A percentile compares a stretch with the other conserved stretches of the same genome.
Conservation (phyloP, 1,140 invertebrate species). For the Saccostrea echinata region DNA sequence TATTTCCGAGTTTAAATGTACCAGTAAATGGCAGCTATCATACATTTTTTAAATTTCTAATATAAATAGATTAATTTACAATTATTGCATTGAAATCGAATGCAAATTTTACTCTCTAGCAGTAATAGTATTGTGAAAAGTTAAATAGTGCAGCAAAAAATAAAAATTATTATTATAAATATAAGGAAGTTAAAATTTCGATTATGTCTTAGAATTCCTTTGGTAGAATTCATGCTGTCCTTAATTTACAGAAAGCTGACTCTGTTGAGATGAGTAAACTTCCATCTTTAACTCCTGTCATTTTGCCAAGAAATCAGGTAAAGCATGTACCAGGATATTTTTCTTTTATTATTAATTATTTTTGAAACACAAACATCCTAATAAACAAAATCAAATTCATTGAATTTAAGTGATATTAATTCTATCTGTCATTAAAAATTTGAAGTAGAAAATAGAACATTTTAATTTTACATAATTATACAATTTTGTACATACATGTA, state of each 20-base stretch:
- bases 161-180: too few relatives aligned
- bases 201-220: too few relatives aligned
- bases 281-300: slow-evolving; percentile 72
- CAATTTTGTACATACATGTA: too few relatives aligned
- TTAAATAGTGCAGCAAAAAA: too few relatives aligned
- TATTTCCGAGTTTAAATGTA: too few relatives aligned
- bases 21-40: too few relatives aligned
- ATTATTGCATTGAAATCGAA: too few relatives aligned
- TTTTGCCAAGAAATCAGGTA: slow-evolving; percentile 75
- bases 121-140: too few relatives aligned
- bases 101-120: too few relatives aligned
- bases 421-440: neutral
- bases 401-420: neutral
- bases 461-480: neutral
- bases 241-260: slow-evolving; percentile 55
- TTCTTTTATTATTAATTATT: neutral
- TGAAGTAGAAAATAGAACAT: neutral
- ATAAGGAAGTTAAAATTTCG: too few relatives aligned
- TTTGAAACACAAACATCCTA: neutral
- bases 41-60: too few relatives aligned
- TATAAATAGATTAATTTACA: too few relatives aligned
- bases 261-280: slow-evolving; percentile 61
- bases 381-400: neutral
- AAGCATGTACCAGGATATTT: slow-evolving; percentile 12
- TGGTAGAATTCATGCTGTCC: neutral